Evolutionary conservation across 2,888 invertebrate species (phyloP), one percentile per base, ranked within the genome.

Genomic region (Apantesis nais): DNA sequence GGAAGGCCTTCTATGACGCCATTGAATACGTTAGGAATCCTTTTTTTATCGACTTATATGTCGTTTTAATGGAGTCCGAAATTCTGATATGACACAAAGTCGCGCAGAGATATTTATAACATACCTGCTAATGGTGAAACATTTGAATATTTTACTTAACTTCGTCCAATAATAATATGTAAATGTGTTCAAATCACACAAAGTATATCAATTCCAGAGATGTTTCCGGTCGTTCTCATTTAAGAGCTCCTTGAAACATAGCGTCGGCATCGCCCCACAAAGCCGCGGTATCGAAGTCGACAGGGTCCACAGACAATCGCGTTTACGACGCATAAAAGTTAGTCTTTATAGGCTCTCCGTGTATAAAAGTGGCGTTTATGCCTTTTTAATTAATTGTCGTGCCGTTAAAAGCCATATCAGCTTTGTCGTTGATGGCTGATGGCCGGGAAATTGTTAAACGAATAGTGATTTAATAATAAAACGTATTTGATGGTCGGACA

Each of bases 291-390:
- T 90, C 90, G 88, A 88, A 88, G 88, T 87, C 90, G 90, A 86
- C 89, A 87, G 90, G 89, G 90, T 88, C 90, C 88, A 86, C 90
- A 92, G 92, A 94, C 95, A 95, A 95, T 95, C 94, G 91, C 92
- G 89, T 95, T 95, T 95, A 95, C 93, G 94, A 93, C 93, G 88
- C 93, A 95, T 95, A 95, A 95, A 95, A 95, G 93, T 94, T 94
- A 95, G 93, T 92, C 94, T 95, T 95, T 95, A 95, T 95, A 93
- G 94, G 88, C 92, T 87, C 88, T 90, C 86, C 86, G 92, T 92
- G 89, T 92, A 94, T 95, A 95, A 95, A 95, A 94, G 92, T 93
- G 92, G 92, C 92, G 92, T 95, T 95, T 94, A 95, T 93, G 89
- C 87, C 88, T 93, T 94, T 95, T 94, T 95, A 94, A 95, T 95